Base-by-base conservation (phyloP, 2,797 vertebrate genomes). In the Loriculus beryllinus region DNA sequence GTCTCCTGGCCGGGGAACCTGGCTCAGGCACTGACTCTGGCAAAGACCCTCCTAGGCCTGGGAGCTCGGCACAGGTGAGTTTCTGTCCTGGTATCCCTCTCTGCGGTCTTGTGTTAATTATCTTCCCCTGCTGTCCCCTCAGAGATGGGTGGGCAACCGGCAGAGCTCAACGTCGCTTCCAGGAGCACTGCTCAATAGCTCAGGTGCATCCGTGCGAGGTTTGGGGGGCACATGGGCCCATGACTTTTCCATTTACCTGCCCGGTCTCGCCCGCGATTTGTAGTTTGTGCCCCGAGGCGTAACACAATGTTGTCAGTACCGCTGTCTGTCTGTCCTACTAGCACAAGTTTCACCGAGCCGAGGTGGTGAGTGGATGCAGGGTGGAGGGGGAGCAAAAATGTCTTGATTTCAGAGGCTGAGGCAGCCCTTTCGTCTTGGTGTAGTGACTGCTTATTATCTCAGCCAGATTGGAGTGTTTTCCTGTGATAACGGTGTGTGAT, bases 21-120 rank as follows among this genome's bases (percentile, higher is more conserved):
- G 7, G 2, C 33, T 65, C 90, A 54, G 82, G 45, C 12, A 25
- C 37, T 91, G 51, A 20, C 6, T 82, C 86, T 8, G 37, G 25
- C 39, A 85, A 69, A 49, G 83, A 94, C 7, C 28, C 37, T 51
- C n/a, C 72, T 15, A 52, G 45, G 14, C 22, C 81, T 7, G 76
- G 28, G 21, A 43, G 17, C 37, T 94, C 60, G 6, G 59, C 29
- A 31, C 85, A 95, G 95, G 96, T 97, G 91, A 97, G 92, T 67
- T 60, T 40, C 62, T 72, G 7, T 33, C 43, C 20, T 28, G 1
- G 1, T 1, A 4, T 78, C 5, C 7, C 8, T 40, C 5, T 40
- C 1, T 19, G 52, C 10, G 2, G 6, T 3, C 4, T 59, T 59
- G 1, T 4, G 3, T 39, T 4, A 22, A 19, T 40, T 28, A 49